Percentiles rank a stretch among this genome's conserved stretches.
Conservation (phyloP, 2,113 vertebrate genomes). For the Myxocyprinus asiaticus region DNA sequence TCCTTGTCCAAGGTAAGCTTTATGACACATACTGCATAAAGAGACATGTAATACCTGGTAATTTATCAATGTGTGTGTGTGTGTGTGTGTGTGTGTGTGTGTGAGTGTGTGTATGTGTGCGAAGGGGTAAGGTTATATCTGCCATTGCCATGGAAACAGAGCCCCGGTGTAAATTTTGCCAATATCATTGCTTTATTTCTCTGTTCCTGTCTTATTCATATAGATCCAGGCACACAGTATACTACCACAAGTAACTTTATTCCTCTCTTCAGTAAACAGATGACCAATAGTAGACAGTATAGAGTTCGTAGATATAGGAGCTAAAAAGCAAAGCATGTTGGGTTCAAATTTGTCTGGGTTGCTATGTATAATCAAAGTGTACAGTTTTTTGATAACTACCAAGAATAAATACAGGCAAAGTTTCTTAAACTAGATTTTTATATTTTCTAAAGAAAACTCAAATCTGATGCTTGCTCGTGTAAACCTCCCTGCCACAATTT, state of each 20-base stretch:
- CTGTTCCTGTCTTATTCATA: not conserved
- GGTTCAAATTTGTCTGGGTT: too few relatives aligned
- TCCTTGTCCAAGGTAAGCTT: not conserved
- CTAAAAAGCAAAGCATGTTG: too few relatives aligned
- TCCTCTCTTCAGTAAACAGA: not conserved
- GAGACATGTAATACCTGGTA: slow-evolving; percentile 13
- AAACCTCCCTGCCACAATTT: too few relatives aligned
- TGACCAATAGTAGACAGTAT: too few relatives aligned
- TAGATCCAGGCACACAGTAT: not conserved
- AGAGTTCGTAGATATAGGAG: too few relatives aligned
- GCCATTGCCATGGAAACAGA: slow-evolving; percentile 15
- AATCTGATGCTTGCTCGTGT: too few relatives aligned
- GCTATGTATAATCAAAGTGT: too few relatives aligned
- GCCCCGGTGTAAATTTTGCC: not conserved
- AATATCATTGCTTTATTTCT: slow-evolving; percentile 5
- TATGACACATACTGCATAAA: not conserved
- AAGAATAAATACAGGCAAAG: too few relatives aligned
- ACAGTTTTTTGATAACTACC: too few relatives aligned
- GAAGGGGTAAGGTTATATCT: slow-evolving; percentile 11
- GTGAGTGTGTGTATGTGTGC: not conserved
- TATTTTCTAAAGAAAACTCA: too few relatives aligned
- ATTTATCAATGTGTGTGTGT: slow-evolving; percentile 27
- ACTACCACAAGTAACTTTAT: slow-evolving; percentile 4
- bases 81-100: slow-evolving; percentile 10
- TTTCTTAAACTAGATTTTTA: too few relatives aligned